phyloP scores from a whole-genome alignment of 2,888 invertebrate genomes.

The Trilocha varians region DNA sequence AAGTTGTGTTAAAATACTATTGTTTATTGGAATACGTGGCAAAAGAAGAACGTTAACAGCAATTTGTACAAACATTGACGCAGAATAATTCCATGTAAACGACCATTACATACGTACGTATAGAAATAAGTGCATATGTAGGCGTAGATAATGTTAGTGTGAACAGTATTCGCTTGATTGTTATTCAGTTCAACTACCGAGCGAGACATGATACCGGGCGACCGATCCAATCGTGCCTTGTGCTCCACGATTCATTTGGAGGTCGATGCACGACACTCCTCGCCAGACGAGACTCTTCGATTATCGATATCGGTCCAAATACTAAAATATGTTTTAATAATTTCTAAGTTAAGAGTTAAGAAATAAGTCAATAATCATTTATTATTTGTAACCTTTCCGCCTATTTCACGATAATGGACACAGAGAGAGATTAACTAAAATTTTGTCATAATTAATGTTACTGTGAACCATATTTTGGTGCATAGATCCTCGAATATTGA shows the following conservation, averaged over 20 bases:
- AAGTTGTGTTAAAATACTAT: no score
- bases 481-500: no score
- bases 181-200: slow-evolving; percentile 40
- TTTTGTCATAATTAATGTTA: no score
- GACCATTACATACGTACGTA: slow-evolving; percentile 23
- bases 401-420: no score
- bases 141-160: slow-evolving; percentile 19
- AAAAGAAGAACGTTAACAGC: slow-evolving; percentile 16
- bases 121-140: slow-evolving; percentile 9
- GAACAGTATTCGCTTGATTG: slow-evolving; percentile 33
- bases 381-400: no score
- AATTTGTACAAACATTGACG: slow-evolving; percentile 14
- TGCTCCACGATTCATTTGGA: slow-evolving; percentile 28
- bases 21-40: background rate
- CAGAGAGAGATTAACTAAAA: no score
- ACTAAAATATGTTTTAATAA: background rate
- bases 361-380: no score
- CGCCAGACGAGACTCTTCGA: background rate
- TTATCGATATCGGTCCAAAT: background rate
- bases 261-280: slow-evolving; percentile 10
- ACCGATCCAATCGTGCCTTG: slow-evolving; percentile 27
- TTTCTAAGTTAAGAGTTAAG: no score
- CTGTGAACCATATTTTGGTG: no score
- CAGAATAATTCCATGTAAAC: slow-evolving; percentile 26
- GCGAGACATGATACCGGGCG: slow-evolving; percentile 33